Evolutionary conservation across 1,140 invertebrate genomes (phyloP), one percentile per base, ranked within the genome.

Genomic region (Trichonephila clavata): DNA sequence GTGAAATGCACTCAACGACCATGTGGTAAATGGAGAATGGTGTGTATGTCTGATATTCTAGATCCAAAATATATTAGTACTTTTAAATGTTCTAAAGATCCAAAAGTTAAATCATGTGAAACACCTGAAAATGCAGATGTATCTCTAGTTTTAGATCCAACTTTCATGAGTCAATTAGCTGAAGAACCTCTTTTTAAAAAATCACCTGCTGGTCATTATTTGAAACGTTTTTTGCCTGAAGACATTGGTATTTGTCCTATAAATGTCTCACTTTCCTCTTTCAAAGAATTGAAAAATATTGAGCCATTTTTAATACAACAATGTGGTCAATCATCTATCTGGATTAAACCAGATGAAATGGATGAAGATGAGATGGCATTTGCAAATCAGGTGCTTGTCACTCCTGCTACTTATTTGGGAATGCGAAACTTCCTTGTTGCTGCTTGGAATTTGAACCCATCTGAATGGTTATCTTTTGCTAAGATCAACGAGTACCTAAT

Each of bases 361-460:
- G 95, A 96, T 83, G 94, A 95, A 65, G 95, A 95, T 60, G 96
- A 96, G 95, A 88, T 95, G 24, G 68, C 95, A 14, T 95, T 95
- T 50, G 96, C 96, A 88, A 95, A 95, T 2, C 95, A 96, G 65
- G 95, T 95, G 84, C 93, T 94, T 18, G 94, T 90, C 88, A 86
- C 21, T 2, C 57, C 94, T 92, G 27, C 95, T 39, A 95, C 96
- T 50, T 96, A 96, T 94, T 95, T 96, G 50, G 96, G 95, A 39
- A 88, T 96, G 8, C 88, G 96, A 21, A 96, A 96, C 94, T 94
- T 96, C 27, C 95, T 96, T 87, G 87, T 96, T 24, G 95, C 96
- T 32, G 84, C 96, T 16, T 96, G 96, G 96, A 95, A 95, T 92
- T 90, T 96, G 27, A 96, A 96, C 95, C 95, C 95, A 32, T 96